Base-by-base conservation (phyloP, 2,888 invertebrate species). In the Ectobius pallidus region DNA sequence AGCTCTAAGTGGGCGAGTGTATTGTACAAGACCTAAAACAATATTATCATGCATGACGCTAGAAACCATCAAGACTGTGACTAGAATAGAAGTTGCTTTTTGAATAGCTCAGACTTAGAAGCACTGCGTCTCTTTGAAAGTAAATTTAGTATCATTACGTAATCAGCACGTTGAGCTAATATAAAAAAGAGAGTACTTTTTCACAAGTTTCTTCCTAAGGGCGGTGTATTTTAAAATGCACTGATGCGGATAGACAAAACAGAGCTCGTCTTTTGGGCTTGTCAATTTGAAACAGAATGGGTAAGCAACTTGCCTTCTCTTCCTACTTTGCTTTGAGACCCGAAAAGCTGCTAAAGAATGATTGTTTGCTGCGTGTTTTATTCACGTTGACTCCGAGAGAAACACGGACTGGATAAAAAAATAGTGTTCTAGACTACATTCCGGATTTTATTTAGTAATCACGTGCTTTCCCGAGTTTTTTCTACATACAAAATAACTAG, bases 291-390 rank as follows among this genome's bases (percentile, higher is more conserved):
- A 65, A 65, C 65, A 65, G 65, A 65, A 65, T 65, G 42, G 44
- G 42, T 65, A 65, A 65, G 42, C 65, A 65, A 42, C 42, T 44
- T 44, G 61, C 46, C 46, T n/a, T 14, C 46, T 46, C 46, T n/a
- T 14, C 16, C 46, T n/a, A 3, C 46, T 46, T 4, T n/a, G 46
- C 46, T 46, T 39, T 39, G 39, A 39, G 58, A 25, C 62, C 34
- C 14, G n/a, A n/a, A n/a, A n/a, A n/a, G n/a, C n/a, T n/a, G 18
- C 62, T 20, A 62, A 62, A 62, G 62, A 62, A 34, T 62, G 62
- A 62, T 62, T 62, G 62, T 62, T 62, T 62, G 62, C 62, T 62
- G 39, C 62, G 11, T 62, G 62, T 62, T 34, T 62, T 62, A 62
- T 62, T 62, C 62, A 62, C 18, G 39, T 32, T 32, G 20, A 49